A percentile compares a stretch with the other conserved stretches of the same genome.
Conservation (phyloP, 2,113 vertebrate species). For the Indicator indicator region DNA sequence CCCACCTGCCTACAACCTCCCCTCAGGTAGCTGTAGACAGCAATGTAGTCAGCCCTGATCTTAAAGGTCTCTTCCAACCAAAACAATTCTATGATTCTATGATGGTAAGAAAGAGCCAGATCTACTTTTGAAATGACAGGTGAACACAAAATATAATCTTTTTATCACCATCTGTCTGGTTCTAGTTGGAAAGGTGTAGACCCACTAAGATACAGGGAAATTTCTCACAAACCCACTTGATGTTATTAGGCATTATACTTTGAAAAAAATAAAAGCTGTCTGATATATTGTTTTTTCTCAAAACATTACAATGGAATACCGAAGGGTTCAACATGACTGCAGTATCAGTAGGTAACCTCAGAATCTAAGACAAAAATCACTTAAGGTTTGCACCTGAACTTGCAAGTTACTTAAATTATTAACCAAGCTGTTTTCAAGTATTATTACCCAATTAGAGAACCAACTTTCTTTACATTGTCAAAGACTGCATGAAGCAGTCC, state of each 20-base stretch:
- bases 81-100: no score
- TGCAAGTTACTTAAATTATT: not conserved
- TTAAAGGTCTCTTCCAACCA: no score
- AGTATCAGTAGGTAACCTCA: not conserved
- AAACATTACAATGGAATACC: not conserved
- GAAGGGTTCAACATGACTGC: not conserved
- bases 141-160: not conserved
- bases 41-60: no score
- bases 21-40: no score
- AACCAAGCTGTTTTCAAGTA: not conserved
- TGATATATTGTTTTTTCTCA: not conserved
- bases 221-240: not conserved
- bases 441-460: not conserved
- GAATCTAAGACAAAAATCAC: not conserved
- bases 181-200: not conserved
- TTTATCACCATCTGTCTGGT: not conserved
- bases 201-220: not conserved
- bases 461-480: not conserved
- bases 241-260: not conserved
- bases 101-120: not conserved
- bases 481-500: not conserved
- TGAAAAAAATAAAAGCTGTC: not conserved
- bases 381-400: not conserved
- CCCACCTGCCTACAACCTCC: no score
- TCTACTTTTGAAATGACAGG: constrained; percentile 34